Percentiles rank a stretch among this genome's conserved stretches.
Conservation (phyloP, 1,140 invertebrate species). For the Conus ventricosus region DNA sequence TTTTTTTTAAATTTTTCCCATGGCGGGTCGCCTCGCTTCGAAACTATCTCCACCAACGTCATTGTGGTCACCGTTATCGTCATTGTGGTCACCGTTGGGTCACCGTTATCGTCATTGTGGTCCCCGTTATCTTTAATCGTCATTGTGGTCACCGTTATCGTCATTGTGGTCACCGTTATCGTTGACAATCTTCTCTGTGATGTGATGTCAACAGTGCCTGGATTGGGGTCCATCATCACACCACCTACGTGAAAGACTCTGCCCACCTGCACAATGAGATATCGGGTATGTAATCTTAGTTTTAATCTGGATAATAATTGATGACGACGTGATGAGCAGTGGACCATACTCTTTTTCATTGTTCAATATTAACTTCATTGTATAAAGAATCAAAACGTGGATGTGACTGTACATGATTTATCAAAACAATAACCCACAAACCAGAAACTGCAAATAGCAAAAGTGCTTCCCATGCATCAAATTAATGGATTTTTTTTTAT, state of each 20-base stretch:
- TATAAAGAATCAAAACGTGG: too few relatives aligned
- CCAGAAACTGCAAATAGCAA: too few relatives aligned
- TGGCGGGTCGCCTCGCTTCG: too few relatives aligned
- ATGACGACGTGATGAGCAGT: too few relatives aligned
- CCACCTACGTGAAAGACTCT: slow-evolving; percentile 23
- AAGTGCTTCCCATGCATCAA: too few relatives aligned
- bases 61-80: background rate
- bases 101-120: background rate
- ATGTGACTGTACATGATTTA: too few relatives aligned
- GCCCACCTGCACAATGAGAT: slow-evolving; percentile 11
- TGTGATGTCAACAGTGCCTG: background rate
- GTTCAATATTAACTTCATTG: too few relatives aligned
- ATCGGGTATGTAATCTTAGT: background rate
- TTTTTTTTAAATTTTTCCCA: too few relatives aligned
- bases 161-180: background rate
- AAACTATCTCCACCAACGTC: background rate
- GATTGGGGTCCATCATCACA: slow-evolving; percentile 19
- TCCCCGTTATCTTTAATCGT: background rate
- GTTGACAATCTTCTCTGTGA: background rate
- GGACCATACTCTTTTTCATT: too few relatives aligned
- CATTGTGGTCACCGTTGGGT: background rate
- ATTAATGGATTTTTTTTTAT: too few relatives aligned
- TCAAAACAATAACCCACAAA: too few relatives aligned
- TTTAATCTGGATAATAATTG: too few relatives aligned
- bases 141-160: background rate